Percentiles rank a stretch among this genome's conserved stretches.
Evolutionary conservation across 2,797 vertebrate species (phyloP).

Genomic region (Oceanodroma leucorhoa): DNA sequence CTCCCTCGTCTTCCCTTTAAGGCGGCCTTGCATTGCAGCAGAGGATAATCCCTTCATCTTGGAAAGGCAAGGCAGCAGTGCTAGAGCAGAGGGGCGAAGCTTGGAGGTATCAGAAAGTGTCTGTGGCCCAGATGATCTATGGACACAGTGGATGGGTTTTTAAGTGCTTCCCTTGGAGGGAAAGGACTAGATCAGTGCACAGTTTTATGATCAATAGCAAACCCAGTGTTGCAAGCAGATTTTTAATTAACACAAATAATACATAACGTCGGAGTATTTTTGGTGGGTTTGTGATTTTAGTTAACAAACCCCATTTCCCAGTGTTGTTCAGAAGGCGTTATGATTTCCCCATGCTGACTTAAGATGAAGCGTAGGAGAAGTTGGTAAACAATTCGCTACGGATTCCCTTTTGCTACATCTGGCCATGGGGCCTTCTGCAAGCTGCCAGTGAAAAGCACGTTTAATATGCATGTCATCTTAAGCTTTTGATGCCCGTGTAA

Average conservation of each 20-base stretch:
- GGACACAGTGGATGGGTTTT: background rate
- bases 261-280: background rate
- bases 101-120: background rate
- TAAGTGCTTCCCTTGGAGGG: background rate
- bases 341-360: background rate
- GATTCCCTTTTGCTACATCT: constrained; percentile 4
- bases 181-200: background rate
- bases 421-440: constrained; percentile 16
- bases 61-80: background rate
- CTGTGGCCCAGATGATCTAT: background rate
- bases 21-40: background rate
- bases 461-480: constrained; percentile 33
- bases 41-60: background rate
- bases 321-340: background rate
- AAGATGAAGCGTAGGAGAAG: background rate
- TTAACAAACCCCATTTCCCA: background rate
- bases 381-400: background rate
- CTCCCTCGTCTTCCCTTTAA: background rate
- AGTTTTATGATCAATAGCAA: background rate
- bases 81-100: background rate
- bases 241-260: background rate
- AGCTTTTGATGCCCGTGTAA: constrained; percentile 46
- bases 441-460: constrained; percentile 24
- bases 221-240: background rate
- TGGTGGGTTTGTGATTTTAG: background rate